These are phyloP conservation scores for Delia radicum DNA, from an alignment of 1,140 invertebrate species.

Conservation along the genomic window DNA sequence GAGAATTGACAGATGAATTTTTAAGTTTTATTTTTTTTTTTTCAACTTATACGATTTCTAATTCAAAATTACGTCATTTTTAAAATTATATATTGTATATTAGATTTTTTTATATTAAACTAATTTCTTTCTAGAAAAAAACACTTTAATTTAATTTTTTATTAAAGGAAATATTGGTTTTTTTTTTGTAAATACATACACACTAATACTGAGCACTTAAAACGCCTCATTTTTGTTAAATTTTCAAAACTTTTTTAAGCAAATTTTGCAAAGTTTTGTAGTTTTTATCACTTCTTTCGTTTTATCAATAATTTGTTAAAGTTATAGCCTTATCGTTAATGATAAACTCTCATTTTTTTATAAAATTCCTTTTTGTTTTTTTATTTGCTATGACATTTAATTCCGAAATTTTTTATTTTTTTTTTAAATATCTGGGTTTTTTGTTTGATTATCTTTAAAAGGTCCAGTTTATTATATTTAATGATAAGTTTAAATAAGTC, in stretches of 20 bases:
- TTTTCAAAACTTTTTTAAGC: background rate
- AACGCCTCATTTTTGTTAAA: constrained; percentile 37
- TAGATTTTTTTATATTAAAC: too few species aligned
- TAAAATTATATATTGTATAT: background rate
- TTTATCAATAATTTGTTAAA: too few species aligned
- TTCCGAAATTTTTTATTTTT: constrained; percentile 4
- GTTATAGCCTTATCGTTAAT: too few species aligned
- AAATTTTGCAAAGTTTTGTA: background rate
- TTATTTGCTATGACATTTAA: too few species aligned
- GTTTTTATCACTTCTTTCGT: background rate
- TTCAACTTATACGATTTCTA: background rate
- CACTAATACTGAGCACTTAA: constrained; percentile 49
- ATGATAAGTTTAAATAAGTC: background rate
- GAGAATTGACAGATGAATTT: background rate
- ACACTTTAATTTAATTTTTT: background rate
- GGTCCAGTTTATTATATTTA: background rate
- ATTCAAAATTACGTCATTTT: background rate
- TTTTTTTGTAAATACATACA: constrained; percentile 40
- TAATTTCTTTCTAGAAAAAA: too few species aligned
- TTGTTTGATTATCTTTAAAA: background rate
- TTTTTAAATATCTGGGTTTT: background rate
- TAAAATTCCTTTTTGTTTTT: background rate
- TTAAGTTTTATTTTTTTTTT: background rate
- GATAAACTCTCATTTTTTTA: too few species aligned
- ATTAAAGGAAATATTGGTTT: background rate